These are phyloP conservation scores for Hydrolagus affinis DNA, from an alignment of 2,113 vertebrate species.

Conservation along the genomic window DNA sequence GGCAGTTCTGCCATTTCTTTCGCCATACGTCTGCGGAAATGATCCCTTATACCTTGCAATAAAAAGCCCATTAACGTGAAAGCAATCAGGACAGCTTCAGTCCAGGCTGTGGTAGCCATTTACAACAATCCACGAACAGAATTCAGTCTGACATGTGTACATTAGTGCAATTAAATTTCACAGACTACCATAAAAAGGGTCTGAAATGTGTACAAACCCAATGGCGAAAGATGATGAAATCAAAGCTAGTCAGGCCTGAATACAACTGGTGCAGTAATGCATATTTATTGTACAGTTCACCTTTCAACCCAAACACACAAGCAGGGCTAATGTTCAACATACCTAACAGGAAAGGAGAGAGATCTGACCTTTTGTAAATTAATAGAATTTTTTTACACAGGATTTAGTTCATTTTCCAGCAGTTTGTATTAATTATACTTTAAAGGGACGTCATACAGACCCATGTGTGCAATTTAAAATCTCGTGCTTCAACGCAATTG, in stretches of 20 bases:
- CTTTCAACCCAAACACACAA: background rate
- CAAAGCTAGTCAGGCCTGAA: background rate
- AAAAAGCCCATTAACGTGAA: background rate
- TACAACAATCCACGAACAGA: background rate
- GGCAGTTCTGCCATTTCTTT: background rate
- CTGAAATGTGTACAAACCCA: background rate
- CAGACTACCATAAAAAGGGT: constrained; percentile 4
- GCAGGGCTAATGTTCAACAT: background rate
- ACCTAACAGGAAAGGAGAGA: background rate
- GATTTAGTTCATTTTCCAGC: background rate
- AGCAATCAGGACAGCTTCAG: background rate
- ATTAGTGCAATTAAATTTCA: constrained; percentile 8
- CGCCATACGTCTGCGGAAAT: background rate
- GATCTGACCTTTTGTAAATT: background rate
- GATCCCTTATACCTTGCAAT: background rate
- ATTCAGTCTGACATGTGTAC: background rate
- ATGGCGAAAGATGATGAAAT: background rate
- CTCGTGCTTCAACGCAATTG: background rate
- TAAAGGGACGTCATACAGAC: constrained; percentile 7
- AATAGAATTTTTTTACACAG: background rate
- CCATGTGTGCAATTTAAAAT: background rate
- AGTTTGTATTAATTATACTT: constrained; percentile 6
- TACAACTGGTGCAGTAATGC: background rate
- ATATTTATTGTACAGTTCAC: background rate
- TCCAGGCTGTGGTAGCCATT: background rate